These are phyloP conservation scores for Leucoma salicis DNA, from an alignment of 2,888 invertebrate genomes.

Conservation along the genomic window DNA sequence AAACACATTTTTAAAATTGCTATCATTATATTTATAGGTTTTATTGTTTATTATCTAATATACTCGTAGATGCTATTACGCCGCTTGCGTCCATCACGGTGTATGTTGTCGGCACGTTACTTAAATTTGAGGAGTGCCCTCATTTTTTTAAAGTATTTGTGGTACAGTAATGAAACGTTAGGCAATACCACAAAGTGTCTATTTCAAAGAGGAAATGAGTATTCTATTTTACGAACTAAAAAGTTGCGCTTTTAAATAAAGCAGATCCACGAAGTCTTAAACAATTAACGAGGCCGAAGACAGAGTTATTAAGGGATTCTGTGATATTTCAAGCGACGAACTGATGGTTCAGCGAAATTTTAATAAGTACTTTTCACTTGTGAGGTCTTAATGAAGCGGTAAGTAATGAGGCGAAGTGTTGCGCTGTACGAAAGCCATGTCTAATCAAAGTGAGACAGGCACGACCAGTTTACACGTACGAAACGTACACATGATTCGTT, in stretches of 20 bases:
- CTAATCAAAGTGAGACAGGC: conserved; percentile 70
- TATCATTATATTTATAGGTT: conserved; percentile 63
- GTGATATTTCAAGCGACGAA: conserved; percentile 71
- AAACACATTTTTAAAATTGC: conserved; percentile 73
- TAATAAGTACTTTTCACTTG: conserved; percentile 74
- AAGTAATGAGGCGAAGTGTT: conserved; percentile 79
- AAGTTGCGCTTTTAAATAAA: conserved; percentile 54
- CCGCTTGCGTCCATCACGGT: conserved; percentile 44
- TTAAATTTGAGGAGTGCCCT: conserved; percentile 53
- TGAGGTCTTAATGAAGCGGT: conserved; percentile 80
- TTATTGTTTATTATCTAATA: conserved; percentile 70
- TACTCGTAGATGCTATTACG: conserved; percentile 61
- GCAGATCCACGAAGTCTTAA: conserved; percentile 53
- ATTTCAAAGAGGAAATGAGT: conserved; percentile 53
- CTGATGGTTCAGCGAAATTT: conserved; percentile 69
- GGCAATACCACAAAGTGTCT: conserved; percentile 49
- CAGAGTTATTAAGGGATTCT: conserved; percentile 74
- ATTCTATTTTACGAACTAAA: conserved; percentile 56
- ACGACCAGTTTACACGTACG: conserved; percentile 53
- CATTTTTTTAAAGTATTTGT: conserved; percentile 59
- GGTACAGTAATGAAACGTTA: conserved; percentile 55
- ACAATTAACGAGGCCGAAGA: conserved; percentile 75
- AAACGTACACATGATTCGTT: conserved; percentile 44
- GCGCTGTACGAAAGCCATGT: conserved; percentile 64
- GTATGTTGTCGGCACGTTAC: conserved; percentile 58